A percentile compares a stretch with the other conserved stretches of the same genome.
These are phyloP conservation scores for Peucedramus taeniatus DNA, from an alignment of 2,113 vertebrate genomes.

Conservation along the genomic window DNA sequence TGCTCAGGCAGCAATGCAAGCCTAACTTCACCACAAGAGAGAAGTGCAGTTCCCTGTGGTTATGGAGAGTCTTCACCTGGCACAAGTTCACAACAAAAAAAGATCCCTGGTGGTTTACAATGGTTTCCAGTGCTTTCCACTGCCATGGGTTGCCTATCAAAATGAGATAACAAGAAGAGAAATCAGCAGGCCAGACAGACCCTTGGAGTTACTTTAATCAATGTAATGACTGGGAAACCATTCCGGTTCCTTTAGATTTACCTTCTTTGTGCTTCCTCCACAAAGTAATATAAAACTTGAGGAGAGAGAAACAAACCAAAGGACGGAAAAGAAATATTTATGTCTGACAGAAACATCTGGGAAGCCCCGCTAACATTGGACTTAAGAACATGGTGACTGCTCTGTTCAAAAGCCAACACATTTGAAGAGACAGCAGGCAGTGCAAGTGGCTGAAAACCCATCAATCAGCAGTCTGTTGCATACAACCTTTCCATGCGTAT, in stretches of 20 bases:
- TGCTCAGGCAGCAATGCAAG: background rate
- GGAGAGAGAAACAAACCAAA: background rate
- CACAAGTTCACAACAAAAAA: background rate
- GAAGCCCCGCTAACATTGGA: background rate
- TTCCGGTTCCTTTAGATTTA: background rate
- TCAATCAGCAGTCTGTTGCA: background rate
- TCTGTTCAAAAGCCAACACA: background rate
- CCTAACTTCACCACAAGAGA: background rate
- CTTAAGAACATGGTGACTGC: background rate
- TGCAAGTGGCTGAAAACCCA: fast-evolving
- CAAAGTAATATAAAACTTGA: background rate
- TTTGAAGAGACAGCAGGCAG: background rate
- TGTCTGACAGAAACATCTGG: background rate
- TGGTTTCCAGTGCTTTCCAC: background rate
- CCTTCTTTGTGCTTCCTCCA: background rate
- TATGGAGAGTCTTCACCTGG: background rate
- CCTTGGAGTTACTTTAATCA: background rate
- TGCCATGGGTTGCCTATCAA: background rate
- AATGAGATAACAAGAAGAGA: background rate
- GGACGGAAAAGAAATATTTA: background rate
- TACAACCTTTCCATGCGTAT: background rate
- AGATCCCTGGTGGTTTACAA: background rate
- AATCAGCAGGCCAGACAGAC: fast-evolving
- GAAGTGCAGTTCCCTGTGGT: background rate
- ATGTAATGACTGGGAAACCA: background rate